Conservation (phyloP, 2,797 vertebrate genomes). For the Peromyscus nudipes region DNA sequence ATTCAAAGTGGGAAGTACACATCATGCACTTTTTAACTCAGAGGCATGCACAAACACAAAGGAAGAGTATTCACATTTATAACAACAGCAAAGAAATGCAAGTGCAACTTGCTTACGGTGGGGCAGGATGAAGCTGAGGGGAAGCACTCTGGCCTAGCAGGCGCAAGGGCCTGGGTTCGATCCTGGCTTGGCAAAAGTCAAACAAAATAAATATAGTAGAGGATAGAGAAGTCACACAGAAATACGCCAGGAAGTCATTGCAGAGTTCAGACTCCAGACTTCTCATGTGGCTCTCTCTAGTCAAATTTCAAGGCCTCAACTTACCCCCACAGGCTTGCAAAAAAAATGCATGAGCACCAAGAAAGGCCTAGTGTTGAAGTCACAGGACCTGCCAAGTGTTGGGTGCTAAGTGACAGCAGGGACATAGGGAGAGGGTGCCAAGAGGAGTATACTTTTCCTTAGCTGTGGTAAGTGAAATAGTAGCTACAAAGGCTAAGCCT, state of each 20-base stretch:
- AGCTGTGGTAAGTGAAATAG: conserved; percentile 32
- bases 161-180: background rate
- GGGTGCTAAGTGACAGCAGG: background rate
- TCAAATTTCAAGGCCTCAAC: background rate
- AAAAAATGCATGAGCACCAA: background rate
- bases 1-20: background rate
- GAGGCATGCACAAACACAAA: background rate
- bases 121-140: background rate
- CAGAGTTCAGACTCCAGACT: background rate
- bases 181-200: background rate
- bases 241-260: background rate
- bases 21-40: background rate
- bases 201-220: background rate
- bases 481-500: conserved; percentile 24
- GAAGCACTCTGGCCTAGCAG: background rate
- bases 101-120: background rate
- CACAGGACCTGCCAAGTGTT: background rate
- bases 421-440: background rate
- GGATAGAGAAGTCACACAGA: background rate
- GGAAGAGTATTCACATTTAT: background rate
- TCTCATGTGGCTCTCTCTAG: background rate
- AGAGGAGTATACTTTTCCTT: background rate
- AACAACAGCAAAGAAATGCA: background rate
- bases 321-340: background rate
- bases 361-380: background rate